Base-by-base conservation (phyloP, 37 sponge, comb jelly and placozoan genomes). In the Aplysina aerophoba region DNA sequence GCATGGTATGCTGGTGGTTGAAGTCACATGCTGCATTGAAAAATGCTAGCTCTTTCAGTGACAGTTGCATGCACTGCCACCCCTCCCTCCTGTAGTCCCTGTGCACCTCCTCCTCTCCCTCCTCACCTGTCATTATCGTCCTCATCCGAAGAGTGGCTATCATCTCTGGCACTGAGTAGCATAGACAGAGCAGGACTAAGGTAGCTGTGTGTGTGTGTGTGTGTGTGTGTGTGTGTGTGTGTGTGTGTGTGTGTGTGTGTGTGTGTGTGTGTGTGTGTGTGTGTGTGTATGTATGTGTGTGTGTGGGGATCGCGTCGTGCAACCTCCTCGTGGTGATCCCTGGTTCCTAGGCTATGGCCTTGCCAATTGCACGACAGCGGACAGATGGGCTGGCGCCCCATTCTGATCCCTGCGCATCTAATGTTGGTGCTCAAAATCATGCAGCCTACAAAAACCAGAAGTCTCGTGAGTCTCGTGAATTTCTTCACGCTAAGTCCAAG, bases 251-350 rank as follows among this genome's bases (percentile, higher is more conserved):
- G 50, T 44, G 50, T 8, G 8, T 44, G 8, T 8, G 8, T 11
- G 50, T 8, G 50, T 44, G 3, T 8, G 50, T 44, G 50, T 44
- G 50, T 8, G 50, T 44, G 50, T 44, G 50, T 44, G 50, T 8
- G 50, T 44, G 50, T 44, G 50, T 44, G 50, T 44, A 8, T 44
- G 50, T 44, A 35, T 69, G 71, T 69, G 71, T n/a, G 50, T 44
- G 50, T 44, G 71, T n/a, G 66, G 66, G 66, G 66, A 65, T 65
- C 66, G 27, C 66, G 66, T 65, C 66, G 66, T 65, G 66, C 66
- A 65, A 65, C 66, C 66, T 65, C 66, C 66, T 16, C 66, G 66
- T 65, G 66, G 66, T 65, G 66, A 65, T 65, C 27, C 66, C 66
- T 65, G 66, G 19, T 65, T 65, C 66, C 22, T 20, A 30, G 66